A percentile compares a stretch with the other conserved stretches of the same genome.
Conservation (phyloP, 1,140 invertebrate genomes). For the Pseudomyrmex pallidus region DNA sequence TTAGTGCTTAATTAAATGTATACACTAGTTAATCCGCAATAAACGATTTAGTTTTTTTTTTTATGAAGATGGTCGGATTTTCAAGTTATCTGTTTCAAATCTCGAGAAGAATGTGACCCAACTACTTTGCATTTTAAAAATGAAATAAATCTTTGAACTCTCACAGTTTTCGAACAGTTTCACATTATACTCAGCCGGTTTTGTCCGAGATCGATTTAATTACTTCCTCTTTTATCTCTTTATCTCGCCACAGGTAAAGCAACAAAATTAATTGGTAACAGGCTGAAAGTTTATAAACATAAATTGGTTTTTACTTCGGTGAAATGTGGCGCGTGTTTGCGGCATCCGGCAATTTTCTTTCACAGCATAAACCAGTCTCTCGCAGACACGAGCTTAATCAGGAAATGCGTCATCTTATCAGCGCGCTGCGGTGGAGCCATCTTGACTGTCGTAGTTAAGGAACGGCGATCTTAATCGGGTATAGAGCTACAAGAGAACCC, state of each 20-base stretch:
- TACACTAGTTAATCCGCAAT: neutral
- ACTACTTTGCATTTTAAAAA: neutral
- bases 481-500: slow-evolving; percentile 51
- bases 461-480: slow-evolving; percentile 66
- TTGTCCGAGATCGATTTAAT: neutral
- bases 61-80: neutral
- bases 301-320: neutral
- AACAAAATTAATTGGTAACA: slow-evolving; percentile 7
- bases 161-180: too few relatives aligned
- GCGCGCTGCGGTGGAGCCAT: slow-evolving; percentile 12
- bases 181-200: neutral
- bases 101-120: neutral
- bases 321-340: neutral
- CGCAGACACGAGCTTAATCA: slow-evolving; percentile 31
- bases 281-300: neutral
- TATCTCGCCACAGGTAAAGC: neutral
- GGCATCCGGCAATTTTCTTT: slow-evolving; percentile 8
- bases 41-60: too few relatives aligned
- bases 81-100: slow-evolving; percentile 10
- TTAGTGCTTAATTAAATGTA: too few relatives aligned
- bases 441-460: slow-evolving; percentile 16
- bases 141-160: neutral
- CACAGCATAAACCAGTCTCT: slow-evolving; percentile 31
- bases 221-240: neutral
- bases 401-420: slow-evolving; percentile 46